Conservation (phyloP, 1,140 invertebrate species). For the Batillaria attramentaria region DNA sequence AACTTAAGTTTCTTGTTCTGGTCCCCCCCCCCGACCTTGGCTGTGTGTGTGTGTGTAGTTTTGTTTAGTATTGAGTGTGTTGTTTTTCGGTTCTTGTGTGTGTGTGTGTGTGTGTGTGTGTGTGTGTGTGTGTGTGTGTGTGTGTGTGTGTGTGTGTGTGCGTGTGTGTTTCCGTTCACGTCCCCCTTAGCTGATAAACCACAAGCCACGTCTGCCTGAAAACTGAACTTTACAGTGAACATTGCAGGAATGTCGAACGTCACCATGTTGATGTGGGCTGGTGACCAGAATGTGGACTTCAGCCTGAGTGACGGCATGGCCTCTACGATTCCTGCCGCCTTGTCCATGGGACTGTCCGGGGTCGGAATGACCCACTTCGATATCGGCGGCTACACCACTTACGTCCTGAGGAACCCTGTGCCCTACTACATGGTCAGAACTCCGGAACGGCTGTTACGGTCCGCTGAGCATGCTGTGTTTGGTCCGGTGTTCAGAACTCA, state of each 20-base stretch:
- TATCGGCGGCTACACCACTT: conserved; percentile 71
- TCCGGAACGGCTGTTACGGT: conserved; percentile 69
- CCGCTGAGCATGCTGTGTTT: conserved; percentile 71
- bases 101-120: too few relatives aligned
- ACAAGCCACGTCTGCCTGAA: neutral
- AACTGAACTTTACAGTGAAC: neutral
- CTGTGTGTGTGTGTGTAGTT: too few relatives aligned
- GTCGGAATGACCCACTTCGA: conserved; percentile 72
- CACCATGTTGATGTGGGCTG: conserved; percentile 69
- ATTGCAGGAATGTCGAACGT: conserved; percentile 55
- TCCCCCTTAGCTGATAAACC: too few relatives aligned
- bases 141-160: too few relatives aligned
- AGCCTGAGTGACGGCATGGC: conserved; percentile 66
- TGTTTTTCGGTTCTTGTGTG: too few relatives aligned
- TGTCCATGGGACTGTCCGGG: conserved; percentile 66
- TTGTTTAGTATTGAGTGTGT: too few relatives aligned
- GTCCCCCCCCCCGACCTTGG: too few relatives aligned
- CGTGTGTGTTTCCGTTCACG: too few relatives aligned
- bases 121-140: too few relatives aligned
- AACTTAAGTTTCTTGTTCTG: too few relatives aligned
- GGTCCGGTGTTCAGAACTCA: conserved; percentile 71
- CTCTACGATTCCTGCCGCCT: conserved; percentile 64
- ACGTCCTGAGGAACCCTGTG: conserved; percentile 19
- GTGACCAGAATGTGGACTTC: conserved; percentile 73
- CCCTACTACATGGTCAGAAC: conserved; percentile 48